Base-by-base conservation (phyloP, 2,113 vertebrate species). In the Cyphomyrus discorhynchus region DNA sequence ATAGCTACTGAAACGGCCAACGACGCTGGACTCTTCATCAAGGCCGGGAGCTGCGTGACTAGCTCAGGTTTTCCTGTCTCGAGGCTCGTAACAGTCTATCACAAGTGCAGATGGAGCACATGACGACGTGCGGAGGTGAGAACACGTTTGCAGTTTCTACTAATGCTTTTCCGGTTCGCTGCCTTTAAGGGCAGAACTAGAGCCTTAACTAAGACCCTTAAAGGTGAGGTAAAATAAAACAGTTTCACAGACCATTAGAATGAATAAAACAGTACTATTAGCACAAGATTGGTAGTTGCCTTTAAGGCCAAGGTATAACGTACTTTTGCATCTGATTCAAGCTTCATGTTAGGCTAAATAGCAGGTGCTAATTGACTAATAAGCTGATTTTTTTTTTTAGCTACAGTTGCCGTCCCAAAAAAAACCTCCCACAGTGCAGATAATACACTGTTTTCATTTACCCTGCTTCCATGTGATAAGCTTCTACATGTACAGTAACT, bases 191-290 rank as follows among this genome's bases (percentile, higher is more conserved):
- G 35, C 10, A 45, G 8, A 35, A 39, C 17, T 66, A 62, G 58
- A 58, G 17, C 21, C 85, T 52, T 52, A 31, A 27, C 50, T 19
- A 39, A 88, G 19, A 66, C 31, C 87, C 87, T 62, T 56, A 56
- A 45, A 88, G 35, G 50, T 62, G 39, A 88, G 56, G 87, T 62
- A 62, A 88, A 88, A 39, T 66, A 62, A 42, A 45, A 62, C 86
- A 56, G 35, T 13, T 58, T 88, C 39, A 62, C n/a, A 27, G 53
- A 62, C 39, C 53, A 62, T 24, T 88, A 39, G 39, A 62, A 87
- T 87, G 85, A 88, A 88, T 19, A 66, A 9, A 88, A 62, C 56
- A 88, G 87, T 88, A 88, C 52, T 45, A 21, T 88, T 88, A 88
- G 52, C 87, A n/a, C 35, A 88, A 19, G 27, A 87, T n/a, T 27